Evolutionary conservation across 2,797 vertebrate species (phyloP).

Genomic region (Myotis pilosus): DNA sequence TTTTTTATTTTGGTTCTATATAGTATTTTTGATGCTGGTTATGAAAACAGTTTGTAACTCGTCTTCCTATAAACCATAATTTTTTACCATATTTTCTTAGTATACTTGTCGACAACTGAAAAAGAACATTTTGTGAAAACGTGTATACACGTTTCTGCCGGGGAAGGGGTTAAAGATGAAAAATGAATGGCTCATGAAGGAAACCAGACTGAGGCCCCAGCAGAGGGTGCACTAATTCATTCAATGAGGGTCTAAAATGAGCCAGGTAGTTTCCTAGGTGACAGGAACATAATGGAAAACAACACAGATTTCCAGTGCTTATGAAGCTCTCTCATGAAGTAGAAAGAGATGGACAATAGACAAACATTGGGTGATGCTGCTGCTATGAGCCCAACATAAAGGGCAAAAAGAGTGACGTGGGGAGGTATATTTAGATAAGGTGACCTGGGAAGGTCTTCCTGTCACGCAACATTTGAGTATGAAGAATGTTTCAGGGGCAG

Average conservation of each 20-base stretch:
- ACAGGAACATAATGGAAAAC: background rate
- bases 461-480: background rate
- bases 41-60: too few species aligned
- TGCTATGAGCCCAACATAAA: background rate
- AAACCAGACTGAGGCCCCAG: background rate
- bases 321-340: background rate
- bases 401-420: background rate
- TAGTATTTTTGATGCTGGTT: too few species aligned
- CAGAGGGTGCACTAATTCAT: background rate
- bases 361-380: background rate
- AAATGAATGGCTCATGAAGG: background rate
- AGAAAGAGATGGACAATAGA: background rate
- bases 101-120: too few species aligned
- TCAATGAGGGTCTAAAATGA: background rate
- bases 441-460: background rate
- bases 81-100: too few species aligned
- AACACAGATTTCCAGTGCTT: background rate
- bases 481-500: background rate
- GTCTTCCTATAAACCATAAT: too few species aligned
- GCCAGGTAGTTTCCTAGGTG: background rate
- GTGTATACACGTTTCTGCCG: too few species aligned
- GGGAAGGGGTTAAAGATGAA: too few species aligned
- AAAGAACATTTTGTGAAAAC: too few species aligned
- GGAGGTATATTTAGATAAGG: background rate
- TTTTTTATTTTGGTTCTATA: too few species aligned